phyloP scores from a whole-genome alignment of 2,797 vertebrate genomes.

The Lacerta viridis region DNA sequence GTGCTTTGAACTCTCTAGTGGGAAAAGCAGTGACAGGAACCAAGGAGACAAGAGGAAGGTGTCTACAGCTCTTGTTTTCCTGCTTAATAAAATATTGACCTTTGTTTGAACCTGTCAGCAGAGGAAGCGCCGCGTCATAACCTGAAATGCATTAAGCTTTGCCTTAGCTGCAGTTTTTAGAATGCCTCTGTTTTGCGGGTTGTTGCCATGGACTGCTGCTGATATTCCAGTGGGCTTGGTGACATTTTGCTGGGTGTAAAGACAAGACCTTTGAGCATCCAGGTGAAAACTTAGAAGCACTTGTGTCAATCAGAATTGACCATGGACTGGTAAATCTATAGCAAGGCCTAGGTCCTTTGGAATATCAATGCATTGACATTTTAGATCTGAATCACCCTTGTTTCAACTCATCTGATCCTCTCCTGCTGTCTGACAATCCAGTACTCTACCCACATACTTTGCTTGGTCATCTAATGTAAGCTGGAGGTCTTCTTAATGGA shows the following conservation, averaged over 20 bases:
- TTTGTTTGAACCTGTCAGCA: constrained; percentile 21
- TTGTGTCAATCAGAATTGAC: neutral
- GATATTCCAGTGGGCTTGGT: neutral
- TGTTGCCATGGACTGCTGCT: neutral
- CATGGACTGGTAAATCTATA: neutral
- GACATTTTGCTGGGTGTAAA: neutral
- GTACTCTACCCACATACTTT: neutral
- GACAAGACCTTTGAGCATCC: neutral
- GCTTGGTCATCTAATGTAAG: no score
- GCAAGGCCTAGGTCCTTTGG: neutral
- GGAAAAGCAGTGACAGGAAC: neutral
- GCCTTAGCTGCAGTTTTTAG: neutral
- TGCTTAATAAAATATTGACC: constrained; percentile 11
- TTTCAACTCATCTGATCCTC: neutral
- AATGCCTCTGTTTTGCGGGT: neutral
- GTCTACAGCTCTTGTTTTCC: neutral
- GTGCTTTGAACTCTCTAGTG: constrained; percentile 26
- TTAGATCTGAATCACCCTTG: neutral
- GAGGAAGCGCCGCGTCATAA: neutral
- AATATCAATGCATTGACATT: neutral
- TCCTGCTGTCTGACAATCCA: neutral
- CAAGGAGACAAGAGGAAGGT: neutral
- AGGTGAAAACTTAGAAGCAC: neutral
- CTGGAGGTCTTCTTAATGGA: neutral
- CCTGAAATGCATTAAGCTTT: neutral